Conservation (phyloP, 2,888 invertebrate species). For the Diplolepis rosae region DNA sequence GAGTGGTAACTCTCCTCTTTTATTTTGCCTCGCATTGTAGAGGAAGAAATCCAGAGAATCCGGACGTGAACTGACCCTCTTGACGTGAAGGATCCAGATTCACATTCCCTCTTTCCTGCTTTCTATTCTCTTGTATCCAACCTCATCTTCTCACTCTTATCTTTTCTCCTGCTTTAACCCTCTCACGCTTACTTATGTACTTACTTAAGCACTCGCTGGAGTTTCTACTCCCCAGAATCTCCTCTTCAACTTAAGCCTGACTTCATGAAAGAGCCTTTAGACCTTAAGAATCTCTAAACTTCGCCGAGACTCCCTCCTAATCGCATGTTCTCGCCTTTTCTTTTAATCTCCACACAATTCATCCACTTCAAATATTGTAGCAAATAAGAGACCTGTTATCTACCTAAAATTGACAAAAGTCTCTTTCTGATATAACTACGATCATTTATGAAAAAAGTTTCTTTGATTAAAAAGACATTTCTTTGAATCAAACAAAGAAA, state of each 20-base stretch:
- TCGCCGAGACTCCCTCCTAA: neutral
- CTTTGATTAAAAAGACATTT: too few relatives aligned
- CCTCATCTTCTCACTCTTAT: neutral
- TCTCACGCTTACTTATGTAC: constrained; percentile 28
- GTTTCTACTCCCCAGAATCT: constrained; percentile 5
- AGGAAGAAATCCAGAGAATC: constrained; percentile 21
- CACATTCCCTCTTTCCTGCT: constrained; percentile 15
- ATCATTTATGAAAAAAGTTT: too few relatives aligned
- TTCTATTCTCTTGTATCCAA: neutral
- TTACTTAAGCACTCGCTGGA: constrained; percentile 23
- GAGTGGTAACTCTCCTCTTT: constrained; percentile 12
- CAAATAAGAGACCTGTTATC: neutral
- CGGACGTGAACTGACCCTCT: constrained; percentile 26
- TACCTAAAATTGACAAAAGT: too few relatives aligned
- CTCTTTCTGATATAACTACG: too few relatives aligned
- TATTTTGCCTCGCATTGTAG: constrained; percentile 20
- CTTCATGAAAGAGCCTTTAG: constrained; percentile 5
- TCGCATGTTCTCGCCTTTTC: neutral
- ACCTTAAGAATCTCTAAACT: neutral
- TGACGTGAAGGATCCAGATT: constrained; percentile 13
- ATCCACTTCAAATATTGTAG: neutral
- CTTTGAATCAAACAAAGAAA: too few relatives aligned
- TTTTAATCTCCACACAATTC: neutral
- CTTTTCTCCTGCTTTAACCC: neutral
- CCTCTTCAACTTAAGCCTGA: constrained; percentile 29